A percentile compares a stretch with the other conserved stretches of the same genome.
Conservation (phyloP, 2,113 vertebrate genomes). For the Phalacrocorax brasilianus region DNA sequence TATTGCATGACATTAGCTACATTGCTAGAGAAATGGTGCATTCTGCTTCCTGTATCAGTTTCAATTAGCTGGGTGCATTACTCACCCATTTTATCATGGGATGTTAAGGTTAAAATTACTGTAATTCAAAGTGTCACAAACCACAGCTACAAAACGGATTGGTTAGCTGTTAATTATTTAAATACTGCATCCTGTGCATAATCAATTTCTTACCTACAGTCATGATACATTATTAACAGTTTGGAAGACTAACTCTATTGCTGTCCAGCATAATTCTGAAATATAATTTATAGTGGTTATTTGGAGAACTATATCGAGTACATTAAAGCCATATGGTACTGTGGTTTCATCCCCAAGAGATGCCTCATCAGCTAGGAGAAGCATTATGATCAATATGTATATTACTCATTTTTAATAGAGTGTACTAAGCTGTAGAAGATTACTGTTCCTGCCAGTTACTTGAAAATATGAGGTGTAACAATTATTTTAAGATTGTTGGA, state of each 20-base stretch:
- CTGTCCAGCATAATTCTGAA: conserved; percentile 44
- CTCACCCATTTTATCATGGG: conserved; percentile 1
- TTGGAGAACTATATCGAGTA: conserved; percentile 54
- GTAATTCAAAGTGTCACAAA: conserved; percentile 27
- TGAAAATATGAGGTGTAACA: conserved; percentile 61
- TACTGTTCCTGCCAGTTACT: conserved; percentile 45
- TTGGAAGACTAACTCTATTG: conserved; percentile 29
- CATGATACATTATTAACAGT: conserved; percentile 12
- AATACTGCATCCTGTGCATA: neutral
- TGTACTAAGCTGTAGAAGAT: conserved; percentile 59
- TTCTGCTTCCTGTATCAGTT: conserved; percentile 25
- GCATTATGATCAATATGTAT: conserved; percentile 54
- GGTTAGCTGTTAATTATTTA: conserved; percentile 16
- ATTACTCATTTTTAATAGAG: conserved; percentile 58
- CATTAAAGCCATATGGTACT: conserved; percentile 57
- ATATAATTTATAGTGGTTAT: conserved; percentile 59
- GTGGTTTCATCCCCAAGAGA: conserved; percentile 59
- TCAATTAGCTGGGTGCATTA: conserved; percentile 20
- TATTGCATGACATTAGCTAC: conserved; percentile 28
- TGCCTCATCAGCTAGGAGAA: conserved; percentile 55
- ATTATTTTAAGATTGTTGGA: conserved; percentile 55
- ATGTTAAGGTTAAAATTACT: conserved; percentile 32
- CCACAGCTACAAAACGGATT: neutral
- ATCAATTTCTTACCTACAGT: conserved; percentile 39
- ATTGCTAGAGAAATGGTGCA: neutral